Conservation (phyloP, 2,113 vertebrate genomes). For the Alethe castanea region DNA sequence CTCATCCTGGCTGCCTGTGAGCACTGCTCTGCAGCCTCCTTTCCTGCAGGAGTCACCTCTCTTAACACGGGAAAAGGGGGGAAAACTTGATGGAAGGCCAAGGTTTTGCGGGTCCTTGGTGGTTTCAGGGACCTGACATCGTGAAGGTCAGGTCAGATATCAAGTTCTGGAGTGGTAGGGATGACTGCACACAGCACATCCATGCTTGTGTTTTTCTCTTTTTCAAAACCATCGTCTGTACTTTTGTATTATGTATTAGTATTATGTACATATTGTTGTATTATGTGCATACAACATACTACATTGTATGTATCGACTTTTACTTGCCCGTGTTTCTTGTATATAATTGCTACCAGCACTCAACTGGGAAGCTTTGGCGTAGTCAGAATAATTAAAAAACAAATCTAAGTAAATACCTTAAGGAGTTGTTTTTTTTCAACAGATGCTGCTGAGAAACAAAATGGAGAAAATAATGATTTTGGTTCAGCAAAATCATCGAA, state of each 20-base stretch:
- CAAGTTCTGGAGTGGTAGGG: background rate
- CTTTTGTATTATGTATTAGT: background rate
- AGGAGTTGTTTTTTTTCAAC: slow-evolving; percentile 22
- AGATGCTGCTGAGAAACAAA: slow-evolving; percentile 76
- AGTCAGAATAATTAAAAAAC: background rate
- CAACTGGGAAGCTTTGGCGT: background rate
- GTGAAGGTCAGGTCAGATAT: background rate
- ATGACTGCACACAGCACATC: background rate
- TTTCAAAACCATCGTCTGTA: background rate
- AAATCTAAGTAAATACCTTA: background rate
- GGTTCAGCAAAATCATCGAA: slow-evolving; percentile 74
- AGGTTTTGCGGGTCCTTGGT: background rate
- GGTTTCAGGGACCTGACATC: background rate
- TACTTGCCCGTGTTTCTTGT: background rate
- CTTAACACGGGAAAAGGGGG: background rate
- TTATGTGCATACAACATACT: too few species aligned
- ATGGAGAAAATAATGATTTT: slow-evolving; percentile 78
- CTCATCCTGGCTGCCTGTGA: background rate
- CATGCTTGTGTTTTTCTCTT: background rate
- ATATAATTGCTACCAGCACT: background rate
- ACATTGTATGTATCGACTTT: background rate
- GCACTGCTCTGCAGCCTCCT: background rate
- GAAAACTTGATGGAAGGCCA: background rate
- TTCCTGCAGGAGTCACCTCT: background rate
- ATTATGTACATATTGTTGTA: too few species aligned